Conservation (phyloP, 2,797 vertebrate genomes). For the Phrynocephalus guinanensis region DNA sequence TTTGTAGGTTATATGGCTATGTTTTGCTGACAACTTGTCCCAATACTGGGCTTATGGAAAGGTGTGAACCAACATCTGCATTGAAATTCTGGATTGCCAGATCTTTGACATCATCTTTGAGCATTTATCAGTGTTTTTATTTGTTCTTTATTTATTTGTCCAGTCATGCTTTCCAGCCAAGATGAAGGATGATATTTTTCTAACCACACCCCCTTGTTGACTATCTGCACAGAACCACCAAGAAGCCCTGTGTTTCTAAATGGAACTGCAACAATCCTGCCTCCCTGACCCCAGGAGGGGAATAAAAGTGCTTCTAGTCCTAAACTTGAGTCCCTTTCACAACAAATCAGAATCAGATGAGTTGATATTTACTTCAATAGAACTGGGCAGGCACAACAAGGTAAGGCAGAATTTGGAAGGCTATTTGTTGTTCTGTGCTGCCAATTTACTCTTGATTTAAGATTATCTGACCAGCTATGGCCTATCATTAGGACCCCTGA, state of each 20-base stretch:
- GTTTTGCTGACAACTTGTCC: no score
- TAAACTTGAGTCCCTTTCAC: no score
- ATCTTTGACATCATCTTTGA: not conserved
- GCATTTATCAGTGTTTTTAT: no score
- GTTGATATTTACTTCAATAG: not conserved
- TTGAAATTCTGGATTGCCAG: not conserved
- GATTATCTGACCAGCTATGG: no score
- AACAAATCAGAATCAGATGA: no score
- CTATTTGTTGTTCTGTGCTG: no score
- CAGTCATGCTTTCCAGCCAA: no score
- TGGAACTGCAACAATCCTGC: not conserved
- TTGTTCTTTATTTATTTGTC: not conserved
- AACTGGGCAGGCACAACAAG: not conserved
- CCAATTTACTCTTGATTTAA: no score
- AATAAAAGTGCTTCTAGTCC: not conserved
- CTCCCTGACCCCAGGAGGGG: not conserved
- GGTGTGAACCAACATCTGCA: not conserved
- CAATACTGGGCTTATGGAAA: no score
- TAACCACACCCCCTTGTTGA: not conserved
- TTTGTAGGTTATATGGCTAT: no score
- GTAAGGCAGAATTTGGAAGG: not conserved
- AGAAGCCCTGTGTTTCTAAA: no score
- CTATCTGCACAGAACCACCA: not conserved
- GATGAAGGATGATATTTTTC: not conserved
- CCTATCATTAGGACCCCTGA: no score